Evolutionary conservation across 1,140 invertebrate species (phyloP).

Genomic region (Drosophila tani): DNA sequence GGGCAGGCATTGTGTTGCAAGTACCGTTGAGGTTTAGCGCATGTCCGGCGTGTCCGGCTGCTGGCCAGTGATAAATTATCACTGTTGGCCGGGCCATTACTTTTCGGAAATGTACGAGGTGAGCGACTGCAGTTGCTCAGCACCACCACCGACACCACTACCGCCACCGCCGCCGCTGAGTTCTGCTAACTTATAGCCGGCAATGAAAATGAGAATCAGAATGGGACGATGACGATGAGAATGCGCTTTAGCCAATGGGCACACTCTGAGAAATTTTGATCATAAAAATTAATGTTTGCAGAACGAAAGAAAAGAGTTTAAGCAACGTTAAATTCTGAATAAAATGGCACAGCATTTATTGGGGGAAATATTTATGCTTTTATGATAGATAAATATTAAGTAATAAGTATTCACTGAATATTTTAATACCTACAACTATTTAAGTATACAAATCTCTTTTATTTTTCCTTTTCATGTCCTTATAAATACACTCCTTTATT

Average conservation of each 20-base stretch:
- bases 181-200: slow-evolving; percentile 61
- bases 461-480: not conserved
- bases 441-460: not conserved
- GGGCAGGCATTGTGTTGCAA: slow-evolving; percentile 67
- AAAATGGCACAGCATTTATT: too few species aligned
- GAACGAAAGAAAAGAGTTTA: slow-evolving; percentile 9
- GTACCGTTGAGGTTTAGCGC: slow-evolving; percentile 68
- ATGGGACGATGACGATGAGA: slow-evolving; percentile 54
- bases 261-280: slow-evolving; percentile 5
- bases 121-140: slow-evolving; percentile 63
- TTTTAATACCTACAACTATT: not conserved
- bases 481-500: not conserved
- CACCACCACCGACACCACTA: slow-evolving; percentile 15
- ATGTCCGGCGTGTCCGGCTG: slow-evolving; percentile 80
- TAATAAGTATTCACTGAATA: too few species aligned
- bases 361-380: too few species aligned
- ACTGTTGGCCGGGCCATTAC: slow-evolving; percentile 77
- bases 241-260: slow-evolving; percentile 66
- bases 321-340: not conserved
- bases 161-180: slow-evolving; percentile 21
- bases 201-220: slow-evolving; percentile 65
- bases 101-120: slow-evolving; percentile 80
- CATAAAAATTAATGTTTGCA: not conserved
- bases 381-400: too few species aligned
- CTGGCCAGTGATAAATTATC: slow-evolving; percentile 82